A percentile compares a stretch with the other conserved stretches of the same genome.
Evolutionary conservation across 2,888 invertebrate species (phyloP).

Genomic region (Shargacucullia verbasci): DNA sequence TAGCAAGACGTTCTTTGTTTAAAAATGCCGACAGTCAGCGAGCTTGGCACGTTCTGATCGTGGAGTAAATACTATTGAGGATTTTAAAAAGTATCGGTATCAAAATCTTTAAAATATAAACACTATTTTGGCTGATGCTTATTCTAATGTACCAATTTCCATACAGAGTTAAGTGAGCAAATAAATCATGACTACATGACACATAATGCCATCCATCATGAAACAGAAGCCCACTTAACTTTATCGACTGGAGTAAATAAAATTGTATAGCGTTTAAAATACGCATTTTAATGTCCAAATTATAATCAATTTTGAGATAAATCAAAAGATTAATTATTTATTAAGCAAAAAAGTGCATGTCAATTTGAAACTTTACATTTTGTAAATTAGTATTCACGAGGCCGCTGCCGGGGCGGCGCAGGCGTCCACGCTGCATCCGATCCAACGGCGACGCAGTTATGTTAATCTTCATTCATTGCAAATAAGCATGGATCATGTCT

Average conservation of each 20-base stretch:
- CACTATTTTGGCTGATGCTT: conserved; percentile 27
- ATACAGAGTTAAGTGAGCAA: conserved; percentile 28
- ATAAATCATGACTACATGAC: conserved; percentile 34
- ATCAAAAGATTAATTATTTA: conserved; percentile 4
- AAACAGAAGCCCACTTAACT: conserved; percentile 18
- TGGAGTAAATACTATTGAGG: no score
- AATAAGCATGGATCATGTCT: conserved; percentile 77
- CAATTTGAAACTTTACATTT: conserved; percentile 67
- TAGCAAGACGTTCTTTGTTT: no score
- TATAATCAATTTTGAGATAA: conserved; percentile 22
- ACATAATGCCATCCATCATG: conserved; percentile 39
- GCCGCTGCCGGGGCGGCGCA: conserved; percentile 60
- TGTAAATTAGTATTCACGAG: conserved; percentile 68
- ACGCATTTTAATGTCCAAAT: conserved; percentile 23
- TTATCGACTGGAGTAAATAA: conserved; percentile 20
- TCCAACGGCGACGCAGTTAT: conserved; percentile 74
- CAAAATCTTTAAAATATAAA: no score
- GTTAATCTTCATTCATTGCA: conserved; percentile 85
- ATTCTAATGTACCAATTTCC: conserved; percentile 30
- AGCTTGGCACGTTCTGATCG: no score
- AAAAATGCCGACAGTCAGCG: no score
- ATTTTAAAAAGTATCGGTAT: no score
- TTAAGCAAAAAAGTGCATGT: no score
- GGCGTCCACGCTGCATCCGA: conserved; percentile 65
- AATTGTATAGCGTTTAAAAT: conserved; percentile 22